These are phyloP conservation scores for Xenopus borealis DNA, from an alignment of 2,113 vertebrate species.

Conservation along the genomic window DNA sequence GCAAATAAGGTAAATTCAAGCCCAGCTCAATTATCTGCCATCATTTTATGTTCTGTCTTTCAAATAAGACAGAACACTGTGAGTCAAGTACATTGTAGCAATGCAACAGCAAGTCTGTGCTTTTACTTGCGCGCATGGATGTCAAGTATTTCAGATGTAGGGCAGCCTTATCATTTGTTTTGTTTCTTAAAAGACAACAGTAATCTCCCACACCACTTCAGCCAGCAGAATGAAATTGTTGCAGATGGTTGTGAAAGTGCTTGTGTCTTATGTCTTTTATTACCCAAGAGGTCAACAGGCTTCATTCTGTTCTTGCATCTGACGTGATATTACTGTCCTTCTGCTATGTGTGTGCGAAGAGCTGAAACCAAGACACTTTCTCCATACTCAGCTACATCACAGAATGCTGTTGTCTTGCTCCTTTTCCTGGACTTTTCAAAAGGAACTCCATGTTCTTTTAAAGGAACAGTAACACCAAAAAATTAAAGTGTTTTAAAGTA, in stretches of 20 bases:
- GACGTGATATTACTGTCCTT: not conserved
- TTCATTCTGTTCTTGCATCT: not conserved
- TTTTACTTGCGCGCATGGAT: not conserved
- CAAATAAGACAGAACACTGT: not conserved
- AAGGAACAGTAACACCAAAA: too few species aligned
- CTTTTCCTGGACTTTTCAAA: not conserved
- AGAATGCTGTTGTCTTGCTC: not conserved
- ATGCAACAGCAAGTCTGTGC: not conserved
- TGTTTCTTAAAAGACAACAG: not conserved
- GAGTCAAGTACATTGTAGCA: not conserved
- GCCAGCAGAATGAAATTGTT: not conserved
- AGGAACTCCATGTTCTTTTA: constrained; percentile 4
- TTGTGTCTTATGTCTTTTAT: not conserved
- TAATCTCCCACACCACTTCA: constrained; percentile 12
- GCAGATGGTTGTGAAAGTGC: not conserved
- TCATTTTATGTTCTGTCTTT: not conserved
- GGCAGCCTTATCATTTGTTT: not conserved
- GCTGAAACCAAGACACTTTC: not conserved
- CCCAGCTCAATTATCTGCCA: too few species aligned
- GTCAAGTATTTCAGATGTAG: not conserved
- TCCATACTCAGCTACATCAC: not conserved
- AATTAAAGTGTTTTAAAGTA: too few species aligned
- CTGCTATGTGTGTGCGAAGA: not conserved
- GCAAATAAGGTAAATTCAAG: too few species aligned
- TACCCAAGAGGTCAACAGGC: not conserved